Evolutionary conservation across 1,140 invertebrate genomes (phyloP), one percentile per base, ranked within the genome.

Genomic region (Scaptomyza pallida): DNA sequence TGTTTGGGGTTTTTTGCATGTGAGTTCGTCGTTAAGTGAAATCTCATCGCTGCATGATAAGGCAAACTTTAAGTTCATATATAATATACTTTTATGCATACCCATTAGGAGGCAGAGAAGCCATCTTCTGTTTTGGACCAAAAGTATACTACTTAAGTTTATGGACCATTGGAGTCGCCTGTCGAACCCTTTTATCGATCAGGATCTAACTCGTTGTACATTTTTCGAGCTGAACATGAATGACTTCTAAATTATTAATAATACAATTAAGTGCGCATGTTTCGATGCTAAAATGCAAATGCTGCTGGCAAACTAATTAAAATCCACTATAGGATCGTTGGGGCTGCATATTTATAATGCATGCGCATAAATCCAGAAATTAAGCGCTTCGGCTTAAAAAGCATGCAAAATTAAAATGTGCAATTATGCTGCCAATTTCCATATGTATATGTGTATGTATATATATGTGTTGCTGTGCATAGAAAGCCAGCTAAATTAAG

Each of bases 281-380:
- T 47, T 55, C n/a, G 17, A 37, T 37, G 48, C 48, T 23, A 26
- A 64, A 68, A 37, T 37, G 33, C 59, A 59, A 74, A 79, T 78
- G 61, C 74, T 70, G 64, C 57, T 37, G 45, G 63, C 54, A 48
- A 77, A 78, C 78, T 81, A 81, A 81, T 81, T 81, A 81, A 63
- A 63, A 63, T 54, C 37, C 21, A 30, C 26, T 23, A 16, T 54
- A 48, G 67, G 48, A 70, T 70, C 60, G 67, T 16, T 26, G 60
- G 60, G 35, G 44, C 57, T 61, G 59, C 59, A 64, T 63, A 77
- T 80, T 63, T 71, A 86, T 80, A 85, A 86, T 85, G 63, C 69
- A 85, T 86, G 76, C 60, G 64, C 72, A 86, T 83, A 83, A 83
- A 86, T 83, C 76, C 69, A 41, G 35, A 71, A 72, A 70, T 76